Conservation (phyloP, 2,113 vertebrate genomes). For the Rallus limicola region DNA sequence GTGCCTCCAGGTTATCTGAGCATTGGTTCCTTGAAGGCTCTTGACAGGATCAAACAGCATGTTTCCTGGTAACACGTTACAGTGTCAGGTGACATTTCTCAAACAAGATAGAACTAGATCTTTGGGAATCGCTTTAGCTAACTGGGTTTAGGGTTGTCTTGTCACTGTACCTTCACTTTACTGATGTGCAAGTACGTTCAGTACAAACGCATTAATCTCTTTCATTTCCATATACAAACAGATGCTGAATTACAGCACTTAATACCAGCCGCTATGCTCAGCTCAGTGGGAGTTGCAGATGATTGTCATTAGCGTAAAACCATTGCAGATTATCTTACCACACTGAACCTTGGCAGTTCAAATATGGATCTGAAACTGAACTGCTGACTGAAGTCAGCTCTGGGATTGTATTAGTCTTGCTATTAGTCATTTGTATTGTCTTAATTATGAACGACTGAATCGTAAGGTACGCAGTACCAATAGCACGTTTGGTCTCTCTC, state of each 20-base stretch:
- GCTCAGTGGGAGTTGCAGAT: background rate
- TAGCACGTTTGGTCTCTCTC: background rate
- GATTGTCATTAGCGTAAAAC: background rate
- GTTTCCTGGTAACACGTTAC: conserved; percentile 12
- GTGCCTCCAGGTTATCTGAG: background rate
- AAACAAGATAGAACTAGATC: background rate
- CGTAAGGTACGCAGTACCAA: background rate
- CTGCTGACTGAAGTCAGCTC: background rate
- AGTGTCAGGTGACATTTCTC: conserved; percentile 22
- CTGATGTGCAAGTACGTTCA: background rate
- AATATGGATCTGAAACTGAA: background rate
- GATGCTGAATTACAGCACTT: background rate
- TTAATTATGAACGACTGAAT: background rate
- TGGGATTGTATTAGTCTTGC: background rate
- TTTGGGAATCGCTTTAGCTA: background rate
- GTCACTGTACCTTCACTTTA: background rate
- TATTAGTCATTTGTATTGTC: background rate
- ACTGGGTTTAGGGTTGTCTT: conserved; percentile 18
- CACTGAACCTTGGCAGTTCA: background rate
- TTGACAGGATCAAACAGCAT: background rate
- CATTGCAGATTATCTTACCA: background rate
- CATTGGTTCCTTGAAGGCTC: background rate
- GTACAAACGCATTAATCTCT: background rate
- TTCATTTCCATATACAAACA: conserved; percentile 9
- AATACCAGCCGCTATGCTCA: background rate